Percentiles rank a stretch among this genome's conserved stretches.
Evolutionary conservation across 2,797 vertebrate genomes (phyloP).

Genomic region (Rhabdomys pumilio): DNA sequence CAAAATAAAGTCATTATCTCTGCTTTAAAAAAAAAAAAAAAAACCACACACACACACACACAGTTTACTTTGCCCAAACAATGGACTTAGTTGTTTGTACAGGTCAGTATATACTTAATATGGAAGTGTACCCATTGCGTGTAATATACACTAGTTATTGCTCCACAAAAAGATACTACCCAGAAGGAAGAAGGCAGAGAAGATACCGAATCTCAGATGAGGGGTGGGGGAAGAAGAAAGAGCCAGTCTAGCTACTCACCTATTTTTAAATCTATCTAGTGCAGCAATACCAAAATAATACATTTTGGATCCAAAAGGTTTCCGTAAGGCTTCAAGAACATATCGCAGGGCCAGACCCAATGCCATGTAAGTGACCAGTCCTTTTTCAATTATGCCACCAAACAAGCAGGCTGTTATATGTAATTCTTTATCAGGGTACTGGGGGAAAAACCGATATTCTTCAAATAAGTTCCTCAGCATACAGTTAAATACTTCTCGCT

Average conservation of each 20-base stretch:
- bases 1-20: not conserved
- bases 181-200: not conserved
- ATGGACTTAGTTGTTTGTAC: not conserved
- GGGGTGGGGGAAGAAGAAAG: not conserved
- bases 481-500: slow-evolving; percentile 99
- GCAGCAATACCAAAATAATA: slow-evolving; percentile 99
- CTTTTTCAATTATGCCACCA: slow-evolving; percentile 99
- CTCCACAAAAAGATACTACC: not conserved
- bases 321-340: slow-evolving; percentile 99
- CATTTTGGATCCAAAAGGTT: slow-evolving; percentile 99
- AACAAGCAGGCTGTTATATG: slow-evolving; percentile 99
- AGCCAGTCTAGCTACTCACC: slow-evolving; percentile 89
- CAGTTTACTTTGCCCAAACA: not conserved
- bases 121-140: not conserved
- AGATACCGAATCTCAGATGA: not conserved
- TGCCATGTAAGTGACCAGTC: slow-evolving; percentile 99
- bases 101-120: not conserved
- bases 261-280: slow-evolving; percentile 99
- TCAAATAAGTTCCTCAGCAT: slow-evolving; percentile 99
- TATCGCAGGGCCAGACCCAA: slow-evolving; percentile 98
- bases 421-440: slow-evolving; percentile 99
- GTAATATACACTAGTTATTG: not conserved
- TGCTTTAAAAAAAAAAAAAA: not conserved
- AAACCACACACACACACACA: too few species aligned
- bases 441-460: slow-evolving; percentile 99